Conservation (phyloP, 1,140 invertebrate genomes). For the Drosophila bocqueti region DNA sequence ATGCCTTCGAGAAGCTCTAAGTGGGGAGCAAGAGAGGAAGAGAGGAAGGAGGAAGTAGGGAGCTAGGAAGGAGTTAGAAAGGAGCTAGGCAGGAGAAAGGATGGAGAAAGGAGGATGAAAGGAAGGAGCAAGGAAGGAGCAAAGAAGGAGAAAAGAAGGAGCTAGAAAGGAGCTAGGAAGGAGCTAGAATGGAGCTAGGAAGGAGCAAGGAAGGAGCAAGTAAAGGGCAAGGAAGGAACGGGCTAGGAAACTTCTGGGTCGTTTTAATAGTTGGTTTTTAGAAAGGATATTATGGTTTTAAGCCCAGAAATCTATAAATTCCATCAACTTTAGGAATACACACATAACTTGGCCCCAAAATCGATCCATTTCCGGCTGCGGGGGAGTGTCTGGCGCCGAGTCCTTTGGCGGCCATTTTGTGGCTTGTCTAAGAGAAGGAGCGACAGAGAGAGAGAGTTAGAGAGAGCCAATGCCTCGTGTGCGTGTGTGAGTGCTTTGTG, state of each 20-base stretch:
- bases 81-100: too few relatives aligned
- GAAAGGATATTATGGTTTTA: not conserved
- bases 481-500: conserved; percentile 1
- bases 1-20: conserved; percentile 95
- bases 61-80: too few relatives aligned
- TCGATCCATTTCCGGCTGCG: conserved; percentile 2
- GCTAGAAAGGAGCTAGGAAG: too few relatives aligned
- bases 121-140: too few relatives aligned
- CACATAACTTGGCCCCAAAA: not conserved
- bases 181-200: too few relatives aligned
- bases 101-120: too few relatives aligned
- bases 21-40: conserved; percentile 40
- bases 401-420: conserved; percentile 58
- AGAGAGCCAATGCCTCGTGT: not conserved
- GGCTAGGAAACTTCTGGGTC: not conserved
- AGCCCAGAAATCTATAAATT: not conserved
- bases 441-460: not conserved
- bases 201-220: too few relatives aligned
- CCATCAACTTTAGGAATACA: too few relatives aligned
- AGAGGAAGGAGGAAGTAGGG: too few relatives aligned
- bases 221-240: too few relatives aligned
- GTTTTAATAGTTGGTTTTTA: not conserved
- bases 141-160: too few relatives aligned
- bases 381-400: conserved; percentile 10
- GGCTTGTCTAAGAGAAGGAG: conserved; percentile 7